phyloP scores from a whole-genome alignment of 2,888 invertebrate species.

The Yponomeuta cagnagella region DNA sequence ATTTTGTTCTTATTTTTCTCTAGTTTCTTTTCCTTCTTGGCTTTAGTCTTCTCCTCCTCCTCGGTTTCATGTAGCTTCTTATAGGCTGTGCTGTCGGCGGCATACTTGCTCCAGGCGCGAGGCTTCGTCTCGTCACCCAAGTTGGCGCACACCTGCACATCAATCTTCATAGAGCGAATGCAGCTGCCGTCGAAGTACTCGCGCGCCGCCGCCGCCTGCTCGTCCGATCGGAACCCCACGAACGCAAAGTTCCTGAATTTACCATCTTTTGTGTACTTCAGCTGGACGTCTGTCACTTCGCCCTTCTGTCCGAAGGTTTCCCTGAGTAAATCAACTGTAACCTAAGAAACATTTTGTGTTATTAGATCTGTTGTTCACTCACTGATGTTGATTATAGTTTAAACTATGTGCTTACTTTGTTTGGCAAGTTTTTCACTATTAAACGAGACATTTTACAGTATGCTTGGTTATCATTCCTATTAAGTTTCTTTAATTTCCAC shows the following conservation, averaged over 20 bases:
- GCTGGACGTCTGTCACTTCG: slow-evolving; percentile 92
- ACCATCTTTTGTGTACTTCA: slow-evolving; percentile 94
- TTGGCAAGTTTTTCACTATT: slow-evolving; percentile 93
- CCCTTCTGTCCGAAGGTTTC: slow-evolving; percentile 87
- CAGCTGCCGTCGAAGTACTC: slow-evolving; percentile 89
- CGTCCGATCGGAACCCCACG: slow-evolving; percentile 89
- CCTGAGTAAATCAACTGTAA: slow-evolving; percentile 84
- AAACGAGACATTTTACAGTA: slow-evolving; percentile 83
- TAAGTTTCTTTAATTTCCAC: background rate
- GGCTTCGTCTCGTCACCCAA: slow-evolving; percentile 85
- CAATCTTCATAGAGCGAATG: slow-evolving; percentile 87
- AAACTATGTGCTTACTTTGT: slow-evolving; percentile 78
- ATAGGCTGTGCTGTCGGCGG: slow-evolving; percentile 83
- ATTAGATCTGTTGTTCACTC: background rate
- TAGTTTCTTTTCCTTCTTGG: slow-evolving; percentile 49
- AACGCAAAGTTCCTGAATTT: slow-evolving; percentile 96
- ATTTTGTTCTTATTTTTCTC: slow-evolving; percentile 73
- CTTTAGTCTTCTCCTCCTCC: slow-evolving; percentile 42
- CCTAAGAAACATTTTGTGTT: slow-evolving; percentile 69
- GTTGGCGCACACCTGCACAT: slow-evolving; percentile 83
- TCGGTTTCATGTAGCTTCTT: slow-evolving; percentile 68
- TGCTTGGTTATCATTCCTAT: no score
- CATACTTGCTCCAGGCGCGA: slow-evolving; percentile 95
- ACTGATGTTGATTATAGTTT: background rate
- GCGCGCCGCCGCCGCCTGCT: slow-evolving; percentile 85